Conservation (phyloP, 1,140 invertebrate species). For the Battus philenor region DNA sequence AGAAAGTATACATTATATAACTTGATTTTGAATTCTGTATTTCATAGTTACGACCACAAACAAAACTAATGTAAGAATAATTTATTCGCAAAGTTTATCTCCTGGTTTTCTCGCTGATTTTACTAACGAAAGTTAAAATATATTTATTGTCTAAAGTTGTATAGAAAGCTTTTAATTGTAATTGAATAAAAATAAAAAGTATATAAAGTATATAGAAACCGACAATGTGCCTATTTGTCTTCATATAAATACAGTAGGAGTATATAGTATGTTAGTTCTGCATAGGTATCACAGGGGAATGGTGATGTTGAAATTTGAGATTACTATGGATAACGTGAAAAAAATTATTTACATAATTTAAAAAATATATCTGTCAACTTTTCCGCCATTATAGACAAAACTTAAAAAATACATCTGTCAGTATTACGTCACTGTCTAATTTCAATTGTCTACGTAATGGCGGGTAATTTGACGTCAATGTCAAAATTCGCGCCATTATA, state of each 20-base stretch:
- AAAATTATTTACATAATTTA: background rate
- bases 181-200: background rate
- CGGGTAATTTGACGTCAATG: too few species aligned
- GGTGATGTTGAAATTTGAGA: conserved; percentile 7
- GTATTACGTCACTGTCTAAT: too few species aligned
- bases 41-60: background rate
- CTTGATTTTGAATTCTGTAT: background rate
- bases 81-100: conserved; percentile 8
- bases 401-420: too few species aligned
- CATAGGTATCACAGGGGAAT: background rate
- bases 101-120: conserved; percentile 10
- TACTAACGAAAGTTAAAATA: background rate
- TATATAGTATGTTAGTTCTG: conserved; percentile 3
- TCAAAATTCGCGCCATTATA: too few species aligned
- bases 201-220: conserved; percentile 7
- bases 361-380: background rate
- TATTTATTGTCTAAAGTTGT: conserved; percentile 7
- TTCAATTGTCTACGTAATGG: too few species aligned
- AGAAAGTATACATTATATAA: too few species aligned
- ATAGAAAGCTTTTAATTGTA: conserved; percentile 8
- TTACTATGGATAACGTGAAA: background rate
- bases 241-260: conserved; percentile 1
- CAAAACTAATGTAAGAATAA: conserved; percentile 6
- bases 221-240: conserved; percentile 12
- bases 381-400: background rate